Conservation (phyloP, 1,140 invertebrate genomes). For the Fragariocoptes setiger region DNA sequence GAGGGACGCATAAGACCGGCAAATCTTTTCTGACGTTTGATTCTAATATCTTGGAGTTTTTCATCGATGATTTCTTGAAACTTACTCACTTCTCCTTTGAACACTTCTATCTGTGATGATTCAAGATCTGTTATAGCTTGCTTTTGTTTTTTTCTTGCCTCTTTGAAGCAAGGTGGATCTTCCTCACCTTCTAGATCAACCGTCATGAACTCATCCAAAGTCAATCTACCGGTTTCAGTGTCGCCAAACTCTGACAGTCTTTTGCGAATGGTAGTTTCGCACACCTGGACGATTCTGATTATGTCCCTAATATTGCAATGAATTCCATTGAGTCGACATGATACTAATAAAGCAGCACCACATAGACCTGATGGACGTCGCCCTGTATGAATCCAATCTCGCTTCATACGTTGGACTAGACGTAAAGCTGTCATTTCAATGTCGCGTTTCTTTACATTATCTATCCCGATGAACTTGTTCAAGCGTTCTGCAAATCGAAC, state of each 20-base stretch:
- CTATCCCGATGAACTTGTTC: constrained; percentile 22
- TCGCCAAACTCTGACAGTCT: constrained; percentile 75
- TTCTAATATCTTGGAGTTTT: constrained; percentile 28
- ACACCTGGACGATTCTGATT: constrained; percentile 77
- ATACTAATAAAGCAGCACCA: constrained; percentile 74
- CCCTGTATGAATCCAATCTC: constrained; percentile 83
- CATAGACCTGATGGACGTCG: constrained; percentile 76
- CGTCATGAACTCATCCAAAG: constrained; percentile 82
- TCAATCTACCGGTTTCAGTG: constrained; percentile 58
- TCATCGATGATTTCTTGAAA: constrained; percentile 20
- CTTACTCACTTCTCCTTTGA: constrained; percentile 16
- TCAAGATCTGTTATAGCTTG: constrained; percentile 28
- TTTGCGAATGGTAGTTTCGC: constrained; percentile 67
- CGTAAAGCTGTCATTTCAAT: constrained; percentile 76
- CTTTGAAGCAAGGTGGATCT: constrained; percentile 76
- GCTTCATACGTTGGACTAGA: constrained; percentile 83
- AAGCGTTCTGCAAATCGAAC: constrained; percentile 71
- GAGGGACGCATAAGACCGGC: constrained; percentile 5
- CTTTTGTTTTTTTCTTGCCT: constrained; percentile 48
- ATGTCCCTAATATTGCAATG: constrained; percentile 54
- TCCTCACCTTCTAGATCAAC: constrained; percentile 85
- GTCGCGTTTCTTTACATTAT: constrained; percentile 39
- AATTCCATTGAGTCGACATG: constrained; percentile 66
- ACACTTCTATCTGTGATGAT: constrained; percentile 19
- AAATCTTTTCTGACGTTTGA: constrained; percentile 22